Evolutionary conservation across 2,888 invertebrate genomes (phyloP), one percentile per base, ranked within the genome.

Genomic region (Callimorpha dominula): DNA sequence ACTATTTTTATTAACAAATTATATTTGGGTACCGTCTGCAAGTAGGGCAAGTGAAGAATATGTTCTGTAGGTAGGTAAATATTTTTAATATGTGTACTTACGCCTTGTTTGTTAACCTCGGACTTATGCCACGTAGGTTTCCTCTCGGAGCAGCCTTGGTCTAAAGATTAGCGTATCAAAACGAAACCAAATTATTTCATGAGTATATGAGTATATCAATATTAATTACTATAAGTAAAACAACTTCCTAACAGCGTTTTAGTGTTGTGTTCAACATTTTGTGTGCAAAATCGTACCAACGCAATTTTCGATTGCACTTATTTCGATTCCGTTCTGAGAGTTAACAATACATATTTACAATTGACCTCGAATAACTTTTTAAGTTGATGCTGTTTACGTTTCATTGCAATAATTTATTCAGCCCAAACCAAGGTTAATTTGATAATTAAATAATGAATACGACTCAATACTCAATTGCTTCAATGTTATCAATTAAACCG

Each of bases 361-460:
- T 17, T 67, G 66, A 52, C 66, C 66, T 52, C 17, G 52, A 50
- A 52, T 6, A 31, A 8, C 9, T 9, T 67, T 52, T n/a, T 9
- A 40, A 31, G 40, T 20, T 12, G 20, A 43, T 43, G 43, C 12
- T 57, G 20, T 68, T 68, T 68, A 42, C 57, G n/a, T 68, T 57
- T 68, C n/a, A 40, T 40, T 70, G 54, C 52, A 62, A 64, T 65
- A 70, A 63, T 15, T 49, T 65, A 49, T 65, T 31, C 65, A 65
- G 49, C 49, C 65, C 14, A 31, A 65, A 31, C 65, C 67, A 63
- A 67, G 72, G 67, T 72, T 68, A 66, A 63, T 72, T 50, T 68
- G 52, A 67, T 42, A 72, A 72, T 66, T 17, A 52, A 72, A 46
- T 70, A 52, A 70, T 64, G n/a, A 42, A 52, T 70, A 52, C 70